Conservation (phyloP, 2,888 invertebrate genomes). For the Limnephilus marmoratus region DNA sequence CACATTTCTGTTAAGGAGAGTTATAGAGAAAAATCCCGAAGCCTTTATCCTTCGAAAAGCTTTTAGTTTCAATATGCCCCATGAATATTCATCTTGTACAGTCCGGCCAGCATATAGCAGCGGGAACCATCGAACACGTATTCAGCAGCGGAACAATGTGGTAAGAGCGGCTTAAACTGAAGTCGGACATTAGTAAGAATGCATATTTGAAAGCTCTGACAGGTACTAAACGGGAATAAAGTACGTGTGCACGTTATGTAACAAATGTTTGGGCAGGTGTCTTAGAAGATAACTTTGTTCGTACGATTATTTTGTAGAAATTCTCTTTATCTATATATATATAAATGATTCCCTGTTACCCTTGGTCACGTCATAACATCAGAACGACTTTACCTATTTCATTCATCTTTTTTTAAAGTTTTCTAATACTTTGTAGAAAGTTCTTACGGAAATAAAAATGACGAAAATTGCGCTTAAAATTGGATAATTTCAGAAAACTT, state of each 20-base stretch:
- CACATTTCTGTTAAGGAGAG: background rate
- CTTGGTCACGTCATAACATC: too few relatives aligned
- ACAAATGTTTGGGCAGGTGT: background rate
- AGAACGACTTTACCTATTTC: too few relatives aligned
- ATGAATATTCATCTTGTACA: slow-evolving; percentile 55
- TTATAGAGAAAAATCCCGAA: slow-evolving; percentile 23
- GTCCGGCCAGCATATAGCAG: background rate
- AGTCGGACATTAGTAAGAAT: slow-evolving; percentile 11
- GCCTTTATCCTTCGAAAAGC: slow-evolving; percentile 48
- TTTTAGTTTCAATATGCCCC: slow-evolving; percentile 55
- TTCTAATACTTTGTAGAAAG: too few relatives aligned
- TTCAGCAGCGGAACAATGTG: background rate
- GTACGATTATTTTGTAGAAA: too few relatives aligned
- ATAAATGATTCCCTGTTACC: too few relatives aligned
- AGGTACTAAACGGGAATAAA: background rate
- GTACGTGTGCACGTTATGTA: background rate
- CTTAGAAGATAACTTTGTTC: background rate
- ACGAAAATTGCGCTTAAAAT: too few relatives aligned
- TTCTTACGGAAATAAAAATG: too few relatives aligned
- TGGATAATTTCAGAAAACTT: too few relatives aligned
- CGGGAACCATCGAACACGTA: background rate
- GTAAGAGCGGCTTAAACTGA: slow-evolving; percentile 10
- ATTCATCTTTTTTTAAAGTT: too few relatives aligned
- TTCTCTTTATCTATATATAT: too few relatives aligned
- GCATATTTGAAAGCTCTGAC: slow-evolving; percentile 31